A percentile compares a stretch with the other conserved stretches of the same genome.
phyloP scores from a whole-genome alignment of 2,113 vertebrate species.

The Colaptes auratus region DNA sequence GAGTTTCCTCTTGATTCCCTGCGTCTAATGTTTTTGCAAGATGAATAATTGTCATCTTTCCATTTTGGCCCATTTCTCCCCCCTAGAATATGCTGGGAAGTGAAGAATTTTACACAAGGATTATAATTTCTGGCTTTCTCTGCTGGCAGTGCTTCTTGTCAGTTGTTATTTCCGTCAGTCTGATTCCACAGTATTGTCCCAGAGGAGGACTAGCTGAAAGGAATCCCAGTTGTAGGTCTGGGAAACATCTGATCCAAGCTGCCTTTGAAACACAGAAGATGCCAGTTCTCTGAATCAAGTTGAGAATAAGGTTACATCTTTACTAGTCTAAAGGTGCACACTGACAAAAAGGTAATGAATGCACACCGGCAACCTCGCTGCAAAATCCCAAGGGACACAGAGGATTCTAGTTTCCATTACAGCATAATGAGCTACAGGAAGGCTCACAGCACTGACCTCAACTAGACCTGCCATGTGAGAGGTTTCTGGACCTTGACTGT shows the following conservation, averaged over 20 bases:
- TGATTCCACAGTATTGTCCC: neutral
- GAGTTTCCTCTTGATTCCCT: neutral
- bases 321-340: neutral
- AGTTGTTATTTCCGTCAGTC: neutral
- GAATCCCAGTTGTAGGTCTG: neutral
- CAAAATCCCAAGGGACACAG: neutral
- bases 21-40: neutral
- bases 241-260: neutral
- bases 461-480: neutral
- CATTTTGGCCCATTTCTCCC: neutral
- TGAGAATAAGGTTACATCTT: neutral
- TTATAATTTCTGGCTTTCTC: neutral
- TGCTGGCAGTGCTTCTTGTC: neutral
- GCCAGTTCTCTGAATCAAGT: neutral
- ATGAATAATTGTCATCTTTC: neutral
- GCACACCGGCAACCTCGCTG: neutral
- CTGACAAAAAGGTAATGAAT: neutral
- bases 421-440: neutral
- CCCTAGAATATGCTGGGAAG: neutral
- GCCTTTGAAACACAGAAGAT: neutral
- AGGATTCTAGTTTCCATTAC: neutral
- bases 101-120: neutral
- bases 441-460: neutral
- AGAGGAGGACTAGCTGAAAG: neutral
- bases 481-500: neutral